These are phyloP conservation scores for Griposia aprilina DNA, from an alignment of 2,888 invertebrate species.

Conservation along the genomic window DNA sequence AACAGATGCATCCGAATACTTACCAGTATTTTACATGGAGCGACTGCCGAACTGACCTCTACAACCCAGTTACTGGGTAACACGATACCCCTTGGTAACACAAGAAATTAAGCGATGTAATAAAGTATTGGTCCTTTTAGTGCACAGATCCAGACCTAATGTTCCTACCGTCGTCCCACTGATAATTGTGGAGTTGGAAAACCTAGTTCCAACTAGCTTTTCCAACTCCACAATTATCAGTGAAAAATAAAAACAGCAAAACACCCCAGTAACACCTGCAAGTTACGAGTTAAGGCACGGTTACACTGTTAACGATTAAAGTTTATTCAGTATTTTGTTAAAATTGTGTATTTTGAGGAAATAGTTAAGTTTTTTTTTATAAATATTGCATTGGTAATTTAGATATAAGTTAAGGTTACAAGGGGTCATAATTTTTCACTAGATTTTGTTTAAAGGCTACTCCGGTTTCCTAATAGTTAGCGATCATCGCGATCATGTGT, in stretches of 20 bases:
- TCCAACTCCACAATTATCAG: constrained; percentile 31
- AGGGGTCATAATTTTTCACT: no score
- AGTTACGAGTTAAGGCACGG: constrained; percentile 31
- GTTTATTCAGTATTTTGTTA: neutral
- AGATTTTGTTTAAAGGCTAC: no score
- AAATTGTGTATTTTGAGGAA: neutral
- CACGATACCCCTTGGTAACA: no score
- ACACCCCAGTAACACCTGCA: constrained; percentile 47
- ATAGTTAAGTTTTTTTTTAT: neutral
- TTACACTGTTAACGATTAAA: constrained; percentile 4
- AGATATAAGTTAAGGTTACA: no score
- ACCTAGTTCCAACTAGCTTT: neutral
- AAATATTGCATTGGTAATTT: neutral
- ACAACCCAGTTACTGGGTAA: no score
- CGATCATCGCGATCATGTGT: no score
- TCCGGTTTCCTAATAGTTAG: no score
- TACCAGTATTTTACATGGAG: no score
- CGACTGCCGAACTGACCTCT: no score
- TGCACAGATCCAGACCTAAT: neutral
- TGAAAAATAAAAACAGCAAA: constrained; percentile 48
- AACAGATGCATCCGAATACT: no score
- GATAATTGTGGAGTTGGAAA: no score
- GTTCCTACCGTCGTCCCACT: neutral
- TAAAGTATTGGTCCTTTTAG: neutral
- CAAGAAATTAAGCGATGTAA: no score